phyloP scores from a whole-genome alignment of 2,113 vertebrate genomes.

The Barbus barbus region DNA sequence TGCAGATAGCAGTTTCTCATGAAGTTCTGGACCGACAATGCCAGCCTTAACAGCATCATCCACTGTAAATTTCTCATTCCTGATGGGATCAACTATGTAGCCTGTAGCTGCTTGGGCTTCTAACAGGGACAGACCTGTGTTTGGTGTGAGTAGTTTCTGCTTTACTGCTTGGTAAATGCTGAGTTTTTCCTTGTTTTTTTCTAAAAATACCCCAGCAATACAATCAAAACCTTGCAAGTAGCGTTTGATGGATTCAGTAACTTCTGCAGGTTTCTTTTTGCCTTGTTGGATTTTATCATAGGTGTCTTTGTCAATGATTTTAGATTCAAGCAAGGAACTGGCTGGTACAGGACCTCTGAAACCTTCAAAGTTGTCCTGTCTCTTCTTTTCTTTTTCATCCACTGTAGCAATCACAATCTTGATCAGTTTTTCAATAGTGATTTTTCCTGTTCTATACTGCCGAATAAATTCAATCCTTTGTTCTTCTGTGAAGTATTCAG shows the following conservation, averaged over 20 bases:
- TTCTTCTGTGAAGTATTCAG: slow-evolving; percentile 89
- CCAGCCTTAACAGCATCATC: slow-evolving; percentile 87
- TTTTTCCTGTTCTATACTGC: slow-evolving; percentile 85
- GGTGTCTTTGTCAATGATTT: slow-evolving; percentile 81
- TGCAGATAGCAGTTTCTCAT: slow-evolving; percentile 82
- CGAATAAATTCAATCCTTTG: slow-evolving; percentile 86
- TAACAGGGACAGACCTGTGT: slow-evolving; percentile 82
- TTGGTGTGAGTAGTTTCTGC: slow-evolving; percentile 80
- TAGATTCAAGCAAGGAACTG: slow-evolving; percentile 81
- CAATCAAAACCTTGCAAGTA: slow-evolving; percentile 84
- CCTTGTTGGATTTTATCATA: slow-evolving; percentile 86
- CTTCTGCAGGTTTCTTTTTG: slow-evolving; percentile 83
- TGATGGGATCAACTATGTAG: slow-evolving; percentile 82
- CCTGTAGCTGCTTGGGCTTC: slow-evolving; percentile 95
- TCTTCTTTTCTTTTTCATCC: slow-evolving; percentile 81
- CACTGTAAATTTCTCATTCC: slow-evolving; percentile 80
- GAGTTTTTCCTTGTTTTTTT: slow-evolving; percentile 85
- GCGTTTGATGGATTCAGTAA: slow-evolving; percentile 75
- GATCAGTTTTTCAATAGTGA: slow-evolving; percentile 91
- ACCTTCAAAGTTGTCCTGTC: slow-evolving; percentile 81
- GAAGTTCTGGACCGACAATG: slow-evolving; percentile 84
- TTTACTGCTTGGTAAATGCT: slow-evolving; percentile 91
- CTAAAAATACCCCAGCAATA: slow-evolving; percentile 83
- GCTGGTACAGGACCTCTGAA: slow-evolving; percentile 83
- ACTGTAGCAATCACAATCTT: slow-evolving; percentile 88